A percentile compares a stretch with the other conserved stretches of the same genome.
phyloP scores from a whole-genome alignment of 1,140 invertebrate genomes.

The Cephus cinctus region DNA sequence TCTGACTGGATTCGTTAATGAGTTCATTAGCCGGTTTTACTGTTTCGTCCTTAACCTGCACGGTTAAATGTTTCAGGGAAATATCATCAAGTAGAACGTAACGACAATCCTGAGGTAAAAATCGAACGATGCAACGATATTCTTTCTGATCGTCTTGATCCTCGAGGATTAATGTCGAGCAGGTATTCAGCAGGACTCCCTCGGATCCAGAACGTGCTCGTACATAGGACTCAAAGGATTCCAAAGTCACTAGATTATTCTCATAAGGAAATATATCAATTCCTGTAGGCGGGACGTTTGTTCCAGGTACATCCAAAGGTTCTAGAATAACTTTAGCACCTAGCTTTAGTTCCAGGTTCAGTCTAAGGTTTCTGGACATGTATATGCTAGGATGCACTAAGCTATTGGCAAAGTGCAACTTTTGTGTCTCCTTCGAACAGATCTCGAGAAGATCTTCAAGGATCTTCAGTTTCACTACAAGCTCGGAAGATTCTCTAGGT shows the following conservation, averaged over 20 bases:
- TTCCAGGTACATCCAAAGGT: slow-evolving; percentile 15
- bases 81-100: slow-evolving; percentile 62
- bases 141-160: too few relatives aligned
- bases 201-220: slow-evolving; percentile 53
- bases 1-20: too few relatives aligned
- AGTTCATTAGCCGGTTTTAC: too few relatives aligned
- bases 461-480: slow-evolving; percentile 33
- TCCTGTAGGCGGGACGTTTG: slow-evolving; percentile 26
- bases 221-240: slow-evolving; percentile 63
- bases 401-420: slow-evolving; percentile 1
- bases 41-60: slow-evolving; percentile 56
- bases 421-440: neutral
- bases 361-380: slow-evolving; percentile 30
- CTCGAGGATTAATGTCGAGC: slow-evolving; percentile 59
- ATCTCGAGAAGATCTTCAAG: slow-evolving; percentile 27
- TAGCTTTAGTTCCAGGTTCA: slow-evolving; percentile 36
- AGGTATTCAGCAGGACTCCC: slow-evolving; percentile 62
- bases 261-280: slow-evolving; percentile 58
- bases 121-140: slow-evolving; percentile 50
- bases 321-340: slow-evolving; percentile 49
- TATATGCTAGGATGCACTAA: slow-evolving; percentile 21
- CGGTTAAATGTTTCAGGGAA: slow-evolving; percentile 57
- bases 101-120: slow-evolving; percentile 59
- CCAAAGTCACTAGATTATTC: slow-evolving; percentile 52
- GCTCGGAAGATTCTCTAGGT: slow-evolving; percentile 12